Conservation (phyloP, 2,113 vertebrate species). For the Neodontobutis hainanensis region DNA sequence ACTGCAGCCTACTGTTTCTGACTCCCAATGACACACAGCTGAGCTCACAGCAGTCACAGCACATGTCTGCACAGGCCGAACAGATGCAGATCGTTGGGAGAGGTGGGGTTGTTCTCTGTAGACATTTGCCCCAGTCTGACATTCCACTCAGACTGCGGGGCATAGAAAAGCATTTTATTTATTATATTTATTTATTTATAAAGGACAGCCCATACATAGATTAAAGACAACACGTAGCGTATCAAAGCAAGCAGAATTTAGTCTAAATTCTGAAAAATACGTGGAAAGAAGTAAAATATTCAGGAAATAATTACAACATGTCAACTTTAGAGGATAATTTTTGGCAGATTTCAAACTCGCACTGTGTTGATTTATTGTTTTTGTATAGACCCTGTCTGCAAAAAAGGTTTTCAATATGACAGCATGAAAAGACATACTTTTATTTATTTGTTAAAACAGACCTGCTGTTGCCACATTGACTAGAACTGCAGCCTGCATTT, state of each 20-base stretch:
- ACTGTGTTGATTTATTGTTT: neutral
- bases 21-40: conserved; percentile 69
- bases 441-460: conserved; percentile 13
- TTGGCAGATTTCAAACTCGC: no score
- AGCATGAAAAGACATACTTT: neutral
- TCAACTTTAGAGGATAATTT: no score
- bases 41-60: conserved; percentile 60
- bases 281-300: no score
- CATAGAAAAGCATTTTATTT: conserved; percentile 4
- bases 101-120: conserved; percentile 58
- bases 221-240: no score
- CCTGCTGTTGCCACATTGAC: conserved; percentile 13
- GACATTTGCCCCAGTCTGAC: conserved; percentile 54
- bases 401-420: neutral
- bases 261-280: no score
- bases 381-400: neutral
- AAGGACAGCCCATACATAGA: no score
- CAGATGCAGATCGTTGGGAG: conserved; percentile 62
- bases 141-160: conserved; percentile 52
- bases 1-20: conserved; percentile 45
- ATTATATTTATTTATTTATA: no score
- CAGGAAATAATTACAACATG: no score
- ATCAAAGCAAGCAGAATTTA: no score
- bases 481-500: conserved; percentile 20
- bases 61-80: conserved; percentile 67